Evolutionary conservation across 2,113 vertebrate genomes (phyloP).

Genomic region (Paramormyrops kingsleyae): DNA sequence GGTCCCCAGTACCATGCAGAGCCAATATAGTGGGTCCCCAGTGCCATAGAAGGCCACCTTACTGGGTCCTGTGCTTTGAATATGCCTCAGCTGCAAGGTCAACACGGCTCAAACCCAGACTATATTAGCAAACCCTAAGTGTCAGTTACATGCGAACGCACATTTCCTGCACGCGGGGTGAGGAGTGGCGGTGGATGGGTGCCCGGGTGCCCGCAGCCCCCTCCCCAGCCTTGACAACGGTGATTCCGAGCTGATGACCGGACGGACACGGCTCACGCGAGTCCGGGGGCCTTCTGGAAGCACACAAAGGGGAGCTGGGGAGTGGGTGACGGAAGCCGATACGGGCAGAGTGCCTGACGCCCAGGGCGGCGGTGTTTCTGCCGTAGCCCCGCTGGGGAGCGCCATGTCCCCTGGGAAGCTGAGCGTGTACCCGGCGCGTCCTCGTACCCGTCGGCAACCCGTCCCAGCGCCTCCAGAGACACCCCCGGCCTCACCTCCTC

Average conservation of each 20-base stretch:
- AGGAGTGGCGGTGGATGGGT: neutral
- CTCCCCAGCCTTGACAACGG: neutral
- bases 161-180: neutral
- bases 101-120: neutral
- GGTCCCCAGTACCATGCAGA: neutral
- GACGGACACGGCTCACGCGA: neutral
- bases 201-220: neutral
- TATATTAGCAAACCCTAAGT: neutral
- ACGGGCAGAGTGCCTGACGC: neutral
- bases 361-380: neutral
- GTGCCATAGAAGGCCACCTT: neutral
- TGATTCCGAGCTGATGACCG: neutral
- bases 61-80: neutral
- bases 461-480: neutral
- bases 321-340: neutral
- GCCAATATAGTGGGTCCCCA: neutral
- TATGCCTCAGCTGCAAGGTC: neutral
- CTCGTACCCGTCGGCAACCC: neutral
- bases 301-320: neutral
- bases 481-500: constrained; percentile 75
- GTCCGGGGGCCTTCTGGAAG: neutral
- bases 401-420: neutral
- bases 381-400: neutral
- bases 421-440: neutral
- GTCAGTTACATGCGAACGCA: neutral